Evolutionary conservation across 2,797 vertebrate species (phyloP).

Genomic region (Gallirallus australis): DNA sequence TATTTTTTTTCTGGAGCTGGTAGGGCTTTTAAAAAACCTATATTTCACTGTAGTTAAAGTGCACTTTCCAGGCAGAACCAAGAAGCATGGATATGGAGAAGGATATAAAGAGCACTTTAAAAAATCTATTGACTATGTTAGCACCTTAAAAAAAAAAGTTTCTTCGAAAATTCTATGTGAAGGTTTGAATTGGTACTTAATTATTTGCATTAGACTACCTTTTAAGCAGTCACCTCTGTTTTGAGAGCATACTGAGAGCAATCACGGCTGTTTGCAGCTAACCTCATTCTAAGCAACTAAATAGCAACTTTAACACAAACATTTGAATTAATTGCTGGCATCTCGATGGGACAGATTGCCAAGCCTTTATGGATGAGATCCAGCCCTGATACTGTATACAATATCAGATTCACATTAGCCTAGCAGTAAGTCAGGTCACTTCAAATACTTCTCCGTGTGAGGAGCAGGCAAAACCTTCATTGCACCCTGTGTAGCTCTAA

Average conservation of each 20-base stretch:
- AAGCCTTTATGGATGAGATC: conserved; percentile 4
- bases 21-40: not conserved
- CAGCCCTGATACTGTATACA: not conserved
- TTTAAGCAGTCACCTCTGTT: not conserved
- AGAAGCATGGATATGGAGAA: not conserved
- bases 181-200: not conserved
- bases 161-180: not conserved
- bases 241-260: not conserved
- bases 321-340: conserved; percentile 27
- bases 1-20: not conserved
- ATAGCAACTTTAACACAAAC: conserved; percentile 7
- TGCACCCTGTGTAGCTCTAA: not conserved
- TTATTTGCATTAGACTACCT: not conserved
- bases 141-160: not conserved
- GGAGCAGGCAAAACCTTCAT: not conserved
- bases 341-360: not conserved
- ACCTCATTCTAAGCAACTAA: not conserved
- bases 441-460: not conserved
- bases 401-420: not conserved
- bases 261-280: not conserved
- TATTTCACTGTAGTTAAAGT: not conserved
- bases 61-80: not conserved
- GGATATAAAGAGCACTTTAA: not conserved
- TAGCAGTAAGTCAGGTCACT: not conserved
- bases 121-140: not conserved